Evolutionary conservation across 1,140 invertebrate genomes (phyloP), one percentile per base, ranked within the genome.

Genomic region (Lepidostoma basale): DNA sequence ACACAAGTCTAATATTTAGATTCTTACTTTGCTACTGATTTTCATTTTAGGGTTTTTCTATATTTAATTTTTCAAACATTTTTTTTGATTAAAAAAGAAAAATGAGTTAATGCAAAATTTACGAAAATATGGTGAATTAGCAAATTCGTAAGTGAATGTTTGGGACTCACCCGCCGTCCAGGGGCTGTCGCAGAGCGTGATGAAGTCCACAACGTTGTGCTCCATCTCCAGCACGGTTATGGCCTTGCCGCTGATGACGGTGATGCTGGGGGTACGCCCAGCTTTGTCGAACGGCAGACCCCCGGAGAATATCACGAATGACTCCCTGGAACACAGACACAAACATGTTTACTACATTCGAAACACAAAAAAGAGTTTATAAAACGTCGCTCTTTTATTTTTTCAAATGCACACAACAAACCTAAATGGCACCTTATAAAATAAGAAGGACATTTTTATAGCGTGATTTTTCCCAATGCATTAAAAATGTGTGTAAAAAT

Each of bases 211-310:
- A 52, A 99, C 96, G 77, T 92, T 94, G 82, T 98, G 95, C 77
- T 99, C 98, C 98, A 99, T 99, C 86, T 99, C 97, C 72, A 99
- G 84, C 54, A 98, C 96, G 1, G 97, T 98, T 39, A 95, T 98
- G 68, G 91, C 92, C 85, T 96, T 96, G 62, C 92, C 93, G 79
- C 95, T 93, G 77, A 98, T 94, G 65, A 98, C 94, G 20, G 97
- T 98, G 77, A 99, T 92, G 79, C 95, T 96, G 68, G 96, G 96
- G 63, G 95, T 94, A 75, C 92, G 86, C 62, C 93, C 92, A 67
- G 92, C 90, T 79, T 92, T 90, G 78, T 97, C 95, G 75, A 90
- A 90, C 42, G 95, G 90, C 82, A 97, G 88, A 33, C 96, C 96
- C 74, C 97, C 97, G 72, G 94, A 97, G 87, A 98, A 98, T 85